Conservation (phyloP, 2,888 invertebrate genomes). For the Cryptophagus acutangulus region DNA sequence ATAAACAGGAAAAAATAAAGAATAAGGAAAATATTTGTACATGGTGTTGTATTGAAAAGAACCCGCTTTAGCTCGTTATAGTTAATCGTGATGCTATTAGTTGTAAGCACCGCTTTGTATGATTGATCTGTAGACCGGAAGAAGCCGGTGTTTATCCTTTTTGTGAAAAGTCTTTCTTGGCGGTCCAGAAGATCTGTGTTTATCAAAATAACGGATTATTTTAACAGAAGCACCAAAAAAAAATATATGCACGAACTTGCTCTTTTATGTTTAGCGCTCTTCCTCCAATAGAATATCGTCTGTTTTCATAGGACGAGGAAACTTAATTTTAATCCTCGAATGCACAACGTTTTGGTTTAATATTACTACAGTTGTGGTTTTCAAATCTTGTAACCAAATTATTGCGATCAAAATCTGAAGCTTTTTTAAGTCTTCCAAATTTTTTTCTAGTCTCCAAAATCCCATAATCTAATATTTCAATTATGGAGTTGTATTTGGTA, state of each 20-base stretch:
- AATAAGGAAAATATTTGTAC: no score
- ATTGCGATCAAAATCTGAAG: no score
- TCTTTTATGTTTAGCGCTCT: neutral
- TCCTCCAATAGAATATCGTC: no score
- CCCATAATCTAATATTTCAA: slow-evolving; percentile 25
- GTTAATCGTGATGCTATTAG: slow-evolving; percentile 1
- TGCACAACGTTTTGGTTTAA: no score
- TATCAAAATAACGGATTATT: neutral
- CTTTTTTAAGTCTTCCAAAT: no score
- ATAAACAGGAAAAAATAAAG: no score
- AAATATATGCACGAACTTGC: no score
- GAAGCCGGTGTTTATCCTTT: neutral
- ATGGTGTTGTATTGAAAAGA: no score
- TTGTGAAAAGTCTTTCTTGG: neutral
- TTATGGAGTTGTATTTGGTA: slow-evolving; percentile 18
- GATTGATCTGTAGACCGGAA: slow-evolving; percentile 1
- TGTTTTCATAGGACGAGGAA: slow-evolving; percentile 2
- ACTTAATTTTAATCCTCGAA: no score
- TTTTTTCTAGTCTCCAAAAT: no score
- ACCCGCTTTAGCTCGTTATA: neutral
- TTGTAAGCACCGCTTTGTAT: slow-evolving; percentile 2
- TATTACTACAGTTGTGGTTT: no score
- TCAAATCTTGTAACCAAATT: no score
- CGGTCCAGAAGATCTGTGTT: neutral
- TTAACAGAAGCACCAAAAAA: neutral